phyloP scores from a whole-genome alignment of 2,113 vertebrate genomes.

The Empidonax alnorum region DNA sequence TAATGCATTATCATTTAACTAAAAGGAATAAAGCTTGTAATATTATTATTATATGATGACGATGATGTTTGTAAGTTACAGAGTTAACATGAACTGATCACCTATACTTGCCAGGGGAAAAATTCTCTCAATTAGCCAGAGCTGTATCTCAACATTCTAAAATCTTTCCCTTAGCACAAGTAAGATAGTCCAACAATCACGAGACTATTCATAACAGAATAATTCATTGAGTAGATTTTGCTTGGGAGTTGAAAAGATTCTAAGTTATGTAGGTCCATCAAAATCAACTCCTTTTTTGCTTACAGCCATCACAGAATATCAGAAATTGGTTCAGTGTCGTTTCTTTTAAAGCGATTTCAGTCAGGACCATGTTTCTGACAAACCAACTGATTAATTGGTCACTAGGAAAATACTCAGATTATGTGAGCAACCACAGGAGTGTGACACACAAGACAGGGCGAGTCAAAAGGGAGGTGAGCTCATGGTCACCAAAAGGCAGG shows the following conservation, averaged over 20 bases:
- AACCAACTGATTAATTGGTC: not conserved
- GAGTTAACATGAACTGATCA: not conserved
- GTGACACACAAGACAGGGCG: not conserved
- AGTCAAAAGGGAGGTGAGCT: not conserved
- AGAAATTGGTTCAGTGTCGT: not conserved
- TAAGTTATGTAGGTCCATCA: not conserved
- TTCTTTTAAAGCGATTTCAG: not conserved
- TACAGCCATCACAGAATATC: not conserved
- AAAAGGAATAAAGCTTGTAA: not conserved
- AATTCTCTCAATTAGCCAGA: not conserved
- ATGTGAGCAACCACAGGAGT: not conserved
- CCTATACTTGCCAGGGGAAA: not conserved
- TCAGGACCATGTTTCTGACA: not conserved
- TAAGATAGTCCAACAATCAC: not conserved
- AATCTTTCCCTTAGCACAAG: not conserved
- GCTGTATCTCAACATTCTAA: not conserved
- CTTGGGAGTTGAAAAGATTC: not conserved
- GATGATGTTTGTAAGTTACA: not conserved
- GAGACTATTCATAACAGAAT: not conserved
- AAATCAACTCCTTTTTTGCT: not conserved
- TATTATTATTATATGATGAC: not conserved
- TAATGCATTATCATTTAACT: not conserved
- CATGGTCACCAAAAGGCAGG: not conserved
- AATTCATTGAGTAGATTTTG: not conserved
- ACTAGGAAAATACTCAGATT: accelerated